Evolutionary conservation across 2,797 vertebrate species (phyloP), one percentile per base, ranked within the genome.

Genomic region (Gymnothorax javanicus): DNA sequence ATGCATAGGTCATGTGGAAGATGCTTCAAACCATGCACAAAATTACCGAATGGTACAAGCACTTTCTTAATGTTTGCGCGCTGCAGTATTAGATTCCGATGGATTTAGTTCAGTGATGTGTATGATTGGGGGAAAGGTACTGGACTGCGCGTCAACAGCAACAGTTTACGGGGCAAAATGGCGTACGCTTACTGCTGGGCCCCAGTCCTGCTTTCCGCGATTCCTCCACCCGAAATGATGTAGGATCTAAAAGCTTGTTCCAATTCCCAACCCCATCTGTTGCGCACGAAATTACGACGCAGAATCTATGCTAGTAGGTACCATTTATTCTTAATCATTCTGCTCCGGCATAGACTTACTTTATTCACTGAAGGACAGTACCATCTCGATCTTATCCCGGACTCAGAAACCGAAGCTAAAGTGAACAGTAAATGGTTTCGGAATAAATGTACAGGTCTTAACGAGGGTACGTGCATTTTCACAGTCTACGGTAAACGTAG

Each of bases 61-160:
- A 54, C 77, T 81, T 81, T 52, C 77, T 81, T 81, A 81, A 56
- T 81, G 77, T 81, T 81, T 56, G 20, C 20, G 77, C 73, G 13
- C 52, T 83, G 82, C 82, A 33, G 58, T 83, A 83, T 60, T 83
- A 59, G 82, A 60, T 83, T 83, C 27, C 82, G 33, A 83, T 83
- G 57, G 58, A 83, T 83, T 83, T 83, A 62, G 82, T 25, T 60
- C 57, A 83, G 82, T 83, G 82, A 59, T 62, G 57, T 62, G 82
- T 83, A 59, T 81, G 77, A 81, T 81, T 81, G 77, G 52, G 33
- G 52, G 52, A 81, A 54, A 81, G 50, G 77, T n/a, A 8, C 17
- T 81, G 20, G 56, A 81, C 13, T 81, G 77, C 54, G 50, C 54
- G 50, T 12, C 52, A 81, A 81, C 77, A 81, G 52, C 52, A 56